Evolutionary conservation across 1,140 invertebrate species (phyloP), one percentile per base, ranked within the genome.

Genomic region (Dreissena rostriformis): DNA sequence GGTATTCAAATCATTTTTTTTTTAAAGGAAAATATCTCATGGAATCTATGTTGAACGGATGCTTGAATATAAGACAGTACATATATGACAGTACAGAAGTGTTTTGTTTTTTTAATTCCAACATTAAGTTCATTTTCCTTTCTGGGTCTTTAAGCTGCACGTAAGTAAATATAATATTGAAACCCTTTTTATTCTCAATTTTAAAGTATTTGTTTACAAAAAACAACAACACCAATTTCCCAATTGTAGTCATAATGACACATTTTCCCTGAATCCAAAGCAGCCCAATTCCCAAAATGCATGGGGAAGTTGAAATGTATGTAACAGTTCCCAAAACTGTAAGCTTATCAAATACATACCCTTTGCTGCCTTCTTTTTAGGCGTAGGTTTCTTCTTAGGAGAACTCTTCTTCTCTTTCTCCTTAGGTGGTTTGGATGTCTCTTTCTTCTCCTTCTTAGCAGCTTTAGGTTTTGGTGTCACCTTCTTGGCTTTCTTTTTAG

Each of bases 281-380:
- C 12, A 19, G 65, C 65, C 14, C 15, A 14, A 67, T 26, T 19
- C 11, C 24, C 14, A 67, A 11, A 14, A 19, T 26, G 11, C 14
- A 26, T 14, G 24, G 10, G 14, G n/a, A n/a, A n/a, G n/a, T n/a
- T n/a, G n/a, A n/a, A n/a, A n/a, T n/a, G n/a, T n/a, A n/a, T n/a
- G n/a, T n/a, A n/a, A n/a, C 26, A 17, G 15, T 68, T 26, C 7
- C 8, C 22, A 5, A 68, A 26, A 11, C 12, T 11, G 19, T 5
- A 26, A 8, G 26, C 17, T 6, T 5, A 1, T 68, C 66, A 68
- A 68, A 17, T 5, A 26, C 72, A 19, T 80, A 81, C 51, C 76
- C 76, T 88, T 88, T 19, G 66, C 53, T 71, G 88, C 86, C 75
- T 92, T 92, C 88, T 91, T 90, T 81, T 87, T 89, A 7, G 85